Evolutionary conservation across 2,888 invertebrate species (phyloP).

Genomic region (Masnerella sp.): DNA sequence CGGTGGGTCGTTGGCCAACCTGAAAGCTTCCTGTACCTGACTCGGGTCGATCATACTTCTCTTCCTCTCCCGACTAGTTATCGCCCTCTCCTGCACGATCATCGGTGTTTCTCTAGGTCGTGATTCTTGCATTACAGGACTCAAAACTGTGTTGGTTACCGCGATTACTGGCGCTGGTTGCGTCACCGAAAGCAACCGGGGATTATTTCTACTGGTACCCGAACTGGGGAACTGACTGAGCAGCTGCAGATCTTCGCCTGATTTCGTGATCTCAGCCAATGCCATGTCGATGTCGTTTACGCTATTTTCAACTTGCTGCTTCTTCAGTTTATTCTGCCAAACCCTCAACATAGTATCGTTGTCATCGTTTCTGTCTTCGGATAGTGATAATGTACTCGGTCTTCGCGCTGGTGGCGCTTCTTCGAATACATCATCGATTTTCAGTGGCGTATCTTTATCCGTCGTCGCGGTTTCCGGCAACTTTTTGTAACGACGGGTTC

Average conservation of each 20-base stretch:
- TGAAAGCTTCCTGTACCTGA: slow-evolving; percentile 72
- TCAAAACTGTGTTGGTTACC: slow-evolving; percentile 75
- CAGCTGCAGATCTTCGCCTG: slow-evolving; percentile 77
- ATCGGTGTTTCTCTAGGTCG: slow-evolving; percentile 71
- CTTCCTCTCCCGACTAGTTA: slow-evolving; percentile 75
- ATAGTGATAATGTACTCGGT: slow-evolving; percentile 68
- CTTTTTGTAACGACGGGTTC: slow-evolving; percentile 88
- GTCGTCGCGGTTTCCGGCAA: slow-evolving; percentile 71
- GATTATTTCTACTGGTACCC: slow-evolving; percentile 54
- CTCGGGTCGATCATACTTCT: slow-evolving; percentile 78
- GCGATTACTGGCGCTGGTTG: slow-evolving; percentile 74
- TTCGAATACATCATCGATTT: slow-evolving; percentile 53
- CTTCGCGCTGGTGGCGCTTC: slow-evolving; percentile 56
- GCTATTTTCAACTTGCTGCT: slow-evolving; percentile 60
- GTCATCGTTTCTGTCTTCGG: slow-evolving; percentile 73
- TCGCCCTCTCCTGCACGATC: slow-evolving; percentile 72
- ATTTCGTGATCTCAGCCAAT: slow-evolving; percentile 74
- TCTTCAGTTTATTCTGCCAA: slow-evolving; percentile 85
- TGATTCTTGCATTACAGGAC: slow-evolving; percentile 77
- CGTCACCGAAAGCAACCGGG: slow-evolving; percentile 66
- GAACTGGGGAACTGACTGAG: slow-evolving; percentile 75
- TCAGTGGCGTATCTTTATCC: slow-evolving; percentile 34
- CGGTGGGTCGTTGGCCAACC: slow-evolving; percentile 70
- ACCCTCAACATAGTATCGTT: slow-evolving; percentile 79
- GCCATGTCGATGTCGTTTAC: slow-evolving; percentile 73